phyloP scores from a whole-genome alignment of 2,888 invertebrate species.

The Drosophila nigricruria region DNA sequence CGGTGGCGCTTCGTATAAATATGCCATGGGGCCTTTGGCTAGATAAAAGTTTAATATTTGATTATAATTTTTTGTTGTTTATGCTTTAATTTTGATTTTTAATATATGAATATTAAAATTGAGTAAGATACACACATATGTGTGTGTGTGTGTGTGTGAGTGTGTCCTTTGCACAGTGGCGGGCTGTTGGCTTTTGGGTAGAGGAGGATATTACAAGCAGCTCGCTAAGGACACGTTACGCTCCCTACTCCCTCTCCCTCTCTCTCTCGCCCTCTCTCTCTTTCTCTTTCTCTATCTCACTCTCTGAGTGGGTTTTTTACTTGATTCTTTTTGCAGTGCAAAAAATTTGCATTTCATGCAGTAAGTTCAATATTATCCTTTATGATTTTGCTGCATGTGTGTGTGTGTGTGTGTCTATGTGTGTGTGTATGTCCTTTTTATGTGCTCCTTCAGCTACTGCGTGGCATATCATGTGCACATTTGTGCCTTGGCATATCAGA shows the following conservation, averaged over 20 bases:
- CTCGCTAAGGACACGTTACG: slow-evolving; percentile 6
- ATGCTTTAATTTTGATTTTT: slow-evolving; percentile 22
- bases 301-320: slow-evolving; percentile 1
- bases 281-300: background rate
- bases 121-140: background rate
- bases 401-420: slow-evolving; percentile 22
- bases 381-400: slow-evolving; percentile 63
- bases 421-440: slow-evolving; percentile 34
- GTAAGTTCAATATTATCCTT: slow-evolving; percentile 78
- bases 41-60: slow-evolving; percentile 19
- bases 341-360: slow-evolving; percentile 78
- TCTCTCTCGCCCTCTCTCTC: background rate
- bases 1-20: background rate
- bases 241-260: background rate
- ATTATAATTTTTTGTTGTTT: slow-evolving; percentile 18
- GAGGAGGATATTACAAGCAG: slow-evolving; percentile 31
- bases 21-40: background rate
- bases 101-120: slow-evolving; percentile 23
- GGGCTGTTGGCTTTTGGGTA: slow-evolving; percentile 11
- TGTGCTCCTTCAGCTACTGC: slow-evolving; percentile 39
- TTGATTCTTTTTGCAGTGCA: slow-evolving; percentile 26
- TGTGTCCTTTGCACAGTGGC: background rate
- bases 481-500: slow-evolving; percentile 59
- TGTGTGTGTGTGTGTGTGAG: background rate
- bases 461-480: slow-evolving; percentile 65